Conservation (phyloP, 2,888 invertebrate species). For the Barypeithes pellucidus region DNA sequence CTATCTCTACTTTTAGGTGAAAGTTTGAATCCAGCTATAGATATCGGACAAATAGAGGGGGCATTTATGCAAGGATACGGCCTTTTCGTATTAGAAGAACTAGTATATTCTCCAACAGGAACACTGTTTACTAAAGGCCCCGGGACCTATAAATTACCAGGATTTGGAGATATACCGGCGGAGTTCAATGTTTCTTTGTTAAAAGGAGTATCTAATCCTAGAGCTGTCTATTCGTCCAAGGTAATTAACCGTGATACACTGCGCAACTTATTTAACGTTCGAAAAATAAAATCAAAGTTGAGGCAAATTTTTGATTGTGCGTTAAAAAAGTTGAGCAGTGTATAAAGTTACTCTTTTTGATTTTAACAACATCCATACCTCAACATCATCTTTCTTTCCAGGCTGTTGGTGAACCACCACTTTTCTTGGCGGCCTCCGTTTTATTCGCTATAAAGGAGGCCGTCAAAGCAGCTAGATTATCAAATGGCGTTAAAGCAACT, state of each 20-base stretch:
- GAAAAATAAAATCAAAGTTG: too few species aligned
- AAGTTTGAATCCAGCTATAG: constrained; percentile 96
- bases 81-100: constrained; percentile 91
- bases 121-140: constrained; percentile 89
- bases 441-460: constrained; percentile 95
- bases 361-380: too few species aligned
- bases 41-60: constrained; percentile 97
- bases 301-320: too few species aligned
- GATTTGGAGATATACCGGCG: constrained; percentile 91
- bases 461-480: constrained; percentile 83
- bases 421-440: constrained; percentile 90
- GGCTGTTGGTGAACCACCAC: constrained; percentile 97
- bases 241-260: too few species aligned
- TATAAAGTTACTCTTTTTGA: too few species aligned
- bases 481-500: constrained; percentile 75
- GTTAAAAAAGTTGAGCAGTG: too few species aligned
- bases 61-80: constrained; percentile 97
- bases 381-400: constrained; percentile 71
- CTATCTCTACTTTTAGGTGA: constrained; percentile 72
- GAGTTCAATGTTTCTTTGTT: constrained; percentile 94
- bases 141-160: constrained; percentile 95
- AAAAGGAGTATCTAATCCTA: constrained; percentile 91
- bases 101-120: constrained; percentile 89
- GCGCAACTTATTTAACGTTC: too few species aligned
- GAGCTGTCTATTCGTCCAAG: constrained; percentile 96